A percentile compares a stretch with the other conserved stretches of the same genome.
Conservation (phyloP, 2,113 vertebrate genomes). For the Pteropus alecto region DNA sequence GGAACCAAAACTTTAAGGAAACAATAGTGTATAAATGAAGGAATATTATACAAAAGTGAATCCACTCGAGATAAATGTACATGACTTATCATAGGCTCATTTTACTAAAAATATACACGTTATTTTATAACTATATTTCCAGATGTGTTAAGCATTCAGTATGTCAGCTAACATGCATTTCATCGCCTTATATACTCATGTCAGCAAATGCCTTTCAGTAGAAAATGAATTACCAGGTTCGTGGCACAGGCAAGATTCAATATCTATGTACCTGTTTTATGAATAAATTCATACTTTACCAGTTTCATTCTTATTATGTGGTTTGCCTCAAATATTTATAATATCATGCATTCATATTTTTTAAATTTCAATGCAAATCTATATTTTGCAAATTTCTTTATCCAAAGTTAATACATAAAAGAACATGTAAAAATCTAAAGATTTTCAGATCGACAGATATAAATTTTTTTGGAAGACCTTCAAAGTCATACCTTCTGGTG, state of each 20-base stretch:
- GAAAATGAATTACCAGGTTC: not conserved
- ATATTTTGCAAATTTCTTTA: not conserved
- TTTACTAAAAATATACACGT: not conserved
- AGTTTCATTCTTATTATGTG: not conserved
- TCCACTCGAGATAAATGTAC: not conserved
- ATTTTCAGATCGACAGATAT: not conserved
- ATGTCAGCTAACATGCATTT: not conserved
- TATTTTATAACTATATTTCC: not conserved
- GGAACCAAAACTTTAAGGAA: not conserved
- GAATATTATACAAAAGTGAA: not conserved
- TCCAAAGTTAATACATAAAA: not conserved
- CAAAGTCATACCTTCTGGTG: not conserved
- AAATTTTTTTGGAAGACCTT: not conserved
- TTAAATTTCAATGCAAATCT: not conserved
- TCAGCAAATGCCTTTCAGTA: not conserved
- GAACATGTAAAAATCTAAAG: not conserved
- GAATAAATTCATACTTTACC: not conserved
- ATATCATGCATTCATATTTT: not conserved
- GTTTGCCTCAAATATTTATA: not conserved
- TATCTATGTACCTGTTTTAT: not conserved
- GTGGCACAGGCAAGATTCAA: not conserved
- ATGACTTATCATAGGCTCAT: not conserved
- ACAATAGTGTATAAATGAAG: not conserved
- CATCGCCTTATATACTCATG: not conserved
- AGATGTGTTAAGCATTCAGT: not conserved